A percentile compares a stretch with the other conserved stretches of the same genome.
phyloP scores from a whole-genome alignment of 1,140 invertebrate species.

The Drosophila grimshawi region DNA sequence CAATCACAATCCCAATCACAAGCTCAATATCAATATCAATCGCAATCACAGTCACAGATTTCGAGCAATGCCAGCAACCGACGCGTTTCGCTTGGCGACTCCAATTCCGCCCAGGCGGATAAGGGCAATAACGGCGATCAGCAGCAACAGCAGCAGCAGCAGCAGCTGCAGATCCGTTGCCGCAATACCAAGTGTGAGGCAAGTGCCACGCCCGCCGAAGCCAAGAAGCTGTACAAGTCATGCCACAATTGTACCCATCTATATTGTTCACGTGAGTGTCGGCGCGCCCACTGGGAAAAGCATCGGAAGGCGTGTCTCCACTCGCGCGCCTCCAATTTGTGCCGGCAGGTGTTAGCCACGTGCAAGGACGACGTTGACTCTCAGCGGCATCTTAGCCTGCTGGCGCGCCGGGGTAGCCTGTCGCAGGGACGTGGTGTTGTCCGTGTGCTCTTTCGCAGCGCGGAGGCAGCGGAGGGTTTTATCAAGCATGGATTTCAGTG shows the following conservation, averaged over 20 bases:
- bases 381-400: conserved; percentile 90
- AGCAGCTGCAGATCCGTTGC: conserved; percentile 88
- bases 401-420: conserved; percentile 92
- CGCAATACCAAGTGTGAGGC: conserved; percentile 91
- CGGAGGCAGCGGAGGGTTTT: conserved; percentile 93
- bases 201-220: conserved; percentile 87
- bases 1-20: conserved; percentile 33
- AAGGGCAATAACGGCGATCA: conserved; percentile 20
- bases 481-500: conserved; percentile 89
- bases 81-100: conserved; percentile 75
- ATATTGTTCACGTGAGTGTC: conserved; percentile 93
- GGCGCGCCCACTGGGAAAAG: conserved; percentile 94
- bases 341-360: conserved; percentile 94
- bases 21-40: conserved; percentile 27
- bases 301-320: conserved; percentile 96
- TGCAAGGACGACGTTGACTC: conserved; percentile 93
- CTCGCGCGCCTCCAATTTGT: conserved; percentile 93
- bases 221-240: conserved; percentile 91
- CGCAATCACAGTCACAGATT: conserved; percentile 18
- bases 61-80: conserved; percentile 50
- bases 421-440: conserved; percentile 95
- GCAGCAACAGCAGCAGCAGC: conserved; percentile 43
- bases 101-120: conserved; percentile 38
- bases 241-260: conserved; percentile 97
- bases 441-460: conserved; percentile 94